phyloP scores from a whole-genome alignment of 2,888 invertebrate genomes.

The Scrobipalpa atriplicella region DNA sequence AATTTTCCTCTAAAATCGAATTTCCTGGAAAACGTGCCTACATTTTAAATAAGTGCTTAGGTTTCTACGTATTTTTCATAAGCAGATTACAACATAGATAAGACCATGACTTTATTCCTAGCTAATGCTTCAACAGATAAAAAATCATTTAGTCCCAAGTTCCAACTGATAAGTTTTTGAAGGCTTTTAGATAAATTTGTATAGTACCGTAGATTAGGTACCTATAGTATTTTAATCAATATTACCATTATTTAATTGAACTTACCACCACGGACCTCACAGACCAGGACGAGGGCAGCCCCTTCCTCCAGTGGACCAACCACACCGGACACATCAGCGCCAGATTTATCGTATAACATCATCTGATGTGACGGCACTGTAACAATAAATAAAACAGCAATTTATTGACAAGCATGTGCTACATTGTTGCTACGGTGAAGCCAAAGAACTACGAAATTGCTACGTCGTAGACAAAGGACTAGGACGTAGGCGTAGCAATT shows the following conservation, averaged over 20 bases:
- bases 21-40: conserved; percentile 18
- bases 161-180: too few relatives aligned
- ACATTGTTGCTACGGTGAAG: neutral
- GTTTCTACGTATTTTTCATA: neutral
- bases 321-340: conserved; percentile 89
- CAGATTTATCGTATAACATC: conserved; percentile 91
- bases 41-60: conserved; percentile 16
- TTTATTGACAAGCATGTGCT: neutral
- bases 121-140: neutral
- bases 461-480: too few relatives aligned
- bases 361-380: conserved; percentile 95
- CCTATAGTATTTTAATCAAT: too few relatives aligned
- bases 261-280: conserved; percentile 95
- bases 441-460: neutral
- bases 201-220: too few relatives aligned
- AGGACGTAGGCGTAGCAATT: too few relatives aligned
- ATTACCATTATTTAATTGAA: too few relatives aligned
- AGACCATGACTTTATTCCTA: too few relatives aligned
- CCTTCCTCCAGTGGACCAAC: conserved; percentile 93
- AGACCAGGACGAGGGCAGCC: conserved; percentile 90
- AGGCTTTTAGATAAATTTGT: too few relatives aligned
- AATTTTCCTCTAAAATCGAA: conserved; percentile 21
- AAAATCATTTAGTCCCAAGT: too few relatives aligned
- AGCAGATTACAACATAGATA: neutral
- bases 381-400: conserved; percentile 60